Evolutionary conservation across 2,113 vertebrate genomes (phyloP).

Genomic region (Physeter macrocephalus): DNA sequence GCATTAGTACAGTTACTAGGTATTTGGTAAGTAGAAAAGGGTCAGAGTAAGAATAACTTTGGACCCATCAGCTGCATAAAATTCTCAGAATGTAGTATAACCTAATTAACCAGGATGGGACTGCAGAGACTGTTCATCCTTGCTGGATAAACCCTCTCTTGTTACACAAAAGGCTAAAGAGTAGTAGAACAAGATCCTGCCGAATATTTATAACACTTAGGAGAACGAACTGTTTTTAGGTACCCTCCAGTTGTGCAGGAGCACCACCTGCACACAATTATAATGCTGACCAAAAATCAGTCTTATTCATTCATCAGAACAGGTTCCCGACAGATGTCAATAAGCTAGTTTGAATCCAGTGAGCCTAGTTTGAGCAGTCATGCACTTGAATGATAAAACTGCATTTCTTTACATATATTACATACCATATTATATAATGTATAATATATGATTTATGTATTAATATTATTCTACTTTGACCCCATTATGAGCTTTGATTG

Average conservation of each 20-base stretch:
- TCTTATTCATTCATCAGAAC: neutral
- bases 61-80: neutral
- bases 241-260: neutral
- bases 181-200: slow-evolving; percentile 4
- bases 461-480: slow-evolving; percentile 20
- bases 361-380: neutral
- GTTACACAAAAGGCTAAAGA: neutral
- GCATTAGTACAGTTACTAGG: neutral
- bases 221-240: neutral
- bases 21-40: neutral
- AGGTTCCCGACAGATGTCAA: neutral
- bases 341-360: neutral
- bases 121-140: neutral
- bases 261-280: neutral
- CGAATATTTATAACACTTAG: neutral
- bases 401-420: slow-evolving; percentile 20
- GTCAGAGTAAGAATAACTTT: neutral
- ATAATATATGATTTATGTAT: neutral
- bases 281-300: slow-evolving; percentile 11
- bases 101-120: neutral
- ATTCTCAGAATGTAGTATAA: slow-evolving; percentile 13
- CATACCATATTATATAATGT: neutral
- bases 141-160: neutral
- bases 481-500: neutral
- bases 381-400: neutral